Base-by-base conservation (phyloP, 2,888 invertebrate species). In the Epicampocera succincta region DNA sequence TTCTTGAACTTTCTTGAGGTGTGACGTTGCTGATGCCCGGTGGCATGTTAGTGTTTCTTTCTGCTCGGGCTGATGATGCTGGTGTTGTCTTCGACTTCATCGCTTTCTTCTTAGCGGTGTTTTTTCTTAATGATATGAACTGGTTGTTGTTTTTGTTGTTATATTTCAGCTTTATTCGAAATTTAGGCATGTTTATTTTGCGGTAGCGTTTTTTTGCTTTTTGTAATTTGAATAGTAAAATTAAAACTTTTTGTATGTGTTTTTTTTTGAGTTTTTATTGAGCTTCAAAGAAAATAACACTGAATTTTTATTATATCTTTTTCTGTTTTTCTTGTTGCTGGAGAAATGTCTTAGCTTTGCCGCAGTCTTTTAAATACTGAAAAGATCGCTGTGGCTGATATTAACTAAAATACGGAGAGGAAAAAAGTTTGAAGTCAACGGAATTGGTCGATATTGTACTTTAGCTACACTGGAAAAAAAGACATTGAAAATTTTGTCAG, bases 31-130 rank as follows among this genome's bases (percentile, higher is more conserved):
- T 84, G 81, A 85, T 86, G 87, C 85, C 86, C 85, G 84, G 73
- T 87, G 87, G 87, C 86, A 86, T 88, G 85, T 85, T 86, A 88
- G 87, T 88, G 86, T 87, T 75, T 73, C 63, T 87, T 75, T 73
- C 63, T 58, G n/a, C 33, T 17, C 29, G 1, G 12, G n/a, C 38
- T 50, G 25, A 33, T 21, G 9, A 33, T 21, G 9, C 13, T 19
- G 66, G 6, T 15, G 50, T 29, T 44, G 52, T 44, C 13, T 38
- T 60, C 33, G 19, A 8, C 33, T 15, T 60, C 50, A 46, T 52
- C 21, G 29, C 6, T 33, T 40, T 68, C 29, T 15, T 46, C n/a
- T 44, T 17, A 33, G 15, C 42, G 5, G 9, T 15, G 15, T 29
- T 58, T 13, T 48, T 21, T 29, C 13, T 38, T 40, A 1, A 0